Percentiles rank a stretch among this genome's conserved stretches.
Evolutionary conservation across 1,140 invertebrate genomes (phyloP).

Genomic region (Drepana arcuata): DNA sequence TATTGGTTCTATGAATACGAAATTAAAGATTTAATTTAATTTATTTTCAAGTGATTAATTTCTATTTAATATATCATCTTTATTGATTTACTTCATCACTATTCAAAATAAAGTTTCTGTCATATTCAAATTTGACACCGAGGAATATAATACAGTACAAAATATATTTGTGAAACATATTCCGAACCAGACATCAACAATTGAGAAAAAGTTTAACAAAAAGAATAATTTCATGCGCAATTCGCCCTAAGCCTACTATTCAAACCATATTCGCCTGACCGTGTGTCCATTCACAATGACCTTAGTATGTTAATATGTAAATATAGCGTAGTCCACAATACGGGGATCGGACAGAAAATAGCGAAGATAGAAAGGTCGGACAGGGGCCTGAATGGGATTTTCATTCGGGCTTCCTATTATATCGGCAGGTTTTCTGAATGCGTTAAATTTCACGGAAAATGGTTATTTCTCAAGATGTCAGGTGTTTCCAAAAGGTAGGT

Average conservation of each 20-base stretch:
- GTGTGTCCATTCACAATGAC: slow-evolving; percentile 39
- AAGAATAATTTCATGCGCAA: slow-evolving; percentile 24
- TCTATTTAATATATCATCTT: no score
- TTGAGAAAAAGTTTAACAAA: slow-evolving; percentile 6
- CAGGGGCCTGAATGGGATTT: slow-evolving; percentile 32
- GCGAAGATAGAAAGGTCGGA: no score
- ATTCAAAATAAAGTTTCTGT: no score
- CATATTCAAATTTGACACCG: no score
- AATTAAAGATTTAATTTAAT: no score
- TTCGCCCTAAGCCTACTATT: slow-evolving; percentile 24
- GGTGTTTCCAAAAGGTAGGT: no score
- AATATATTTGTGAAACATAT: no score
- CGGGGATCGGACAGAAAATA: slow-evolving; percentile 29
- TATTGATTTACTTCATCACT: no score
- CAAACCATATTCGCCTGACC: slow-evolving; percentile 37
- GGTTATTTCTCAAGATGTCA: slow-evolving; percentile 29
- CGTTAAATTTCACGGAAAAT: slow-evolving; percentile 51
- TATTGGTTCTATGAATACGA: no score
- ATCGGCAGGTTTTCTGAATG: slow-evolving; percentile 26
- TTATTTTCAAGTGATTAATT: no score
- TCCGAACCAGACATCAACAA: no score
- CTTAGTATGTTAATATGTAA: slow-evolving; percentile 31
- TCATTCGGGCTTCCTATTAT: slow-evolving; percentile 32
- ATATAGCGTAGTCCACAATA: slow-evolving; percentile 34
- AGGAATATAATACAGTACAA: no score